A percentile compares a stretch with the other conserved stretches of the same genome.
phyloP scores from a whole-genome alignment of 2,888 invertebrate species.

The Drosophila pseudotalamancana region DNA sequence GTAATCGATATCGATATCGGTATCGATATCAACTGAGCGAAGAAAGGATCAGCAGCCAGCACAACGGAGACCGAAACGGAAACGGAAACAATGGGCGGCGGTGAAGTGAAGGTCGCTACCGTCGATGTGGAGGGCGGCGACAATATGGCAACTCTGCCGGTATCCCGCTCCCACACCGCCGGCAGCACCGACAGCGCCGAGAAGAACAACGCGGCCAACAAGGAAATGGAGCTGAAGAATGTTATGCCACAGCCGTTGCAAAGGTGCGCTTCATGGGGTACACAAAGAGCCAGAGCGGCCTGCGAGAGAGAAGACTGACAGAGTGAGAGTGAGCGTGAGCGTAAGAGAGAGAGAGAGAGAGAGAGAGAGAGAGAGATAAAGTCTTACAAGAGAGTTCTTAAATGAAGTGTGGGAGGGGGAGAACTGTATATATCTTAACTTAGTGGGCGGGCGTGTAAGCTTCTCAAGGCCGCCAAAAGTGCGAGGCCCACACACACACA shows the following conservation, averaged over 20 bases:
- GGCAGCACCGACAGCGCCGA: conserved; percentile 91
- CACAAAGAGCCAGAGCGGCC: background rate
- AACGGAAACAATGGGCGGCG: conserved; percentile 86
- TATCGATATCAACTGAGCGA: conserved; percentile 20
- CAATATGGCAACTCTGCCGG: conserved; percentile 95
- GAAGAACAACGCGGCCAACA: conserved; percentile 92
- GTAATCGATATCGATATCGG: conserved; percentile 17
- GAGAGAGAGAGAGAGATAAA: background rate
- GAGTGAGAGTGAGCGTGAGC: background rate
- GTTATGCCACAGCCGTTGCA: conserved; percentile 93
- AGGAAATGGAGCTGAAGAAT: conserved; percentile 94
- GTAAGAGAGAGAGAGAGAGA: background rate
- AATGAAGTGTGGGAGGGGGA: background rate
- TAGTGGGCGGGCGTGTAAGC: conserved; percentile 29
- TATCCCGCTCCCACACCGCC: conserved; percentile 89
- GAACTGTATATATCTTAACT: too few relatives aligned
- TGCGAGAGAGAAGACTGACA: background rate
- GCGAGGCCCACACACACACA: conserved; percentile 33
- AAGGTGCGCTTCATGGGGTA: conserved; percentile 86
- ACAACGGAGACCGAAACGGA: conserved; percentile 76
- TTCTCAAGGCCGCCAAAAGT: conserved; percentile 55
- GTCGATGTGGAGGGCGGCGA: conserved; percentile 94
- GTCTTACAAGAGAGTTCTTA: background rate
- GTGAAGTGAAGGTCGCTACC: conserved; percentile 94
- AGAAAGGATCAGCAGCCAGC: conserved; percentile 38